These are phyloP conservation scores for Trichopria drosophilae DNA, from an alignment of 2,888 invertebrate genomes.

Conservation along the genomic window DNA sequence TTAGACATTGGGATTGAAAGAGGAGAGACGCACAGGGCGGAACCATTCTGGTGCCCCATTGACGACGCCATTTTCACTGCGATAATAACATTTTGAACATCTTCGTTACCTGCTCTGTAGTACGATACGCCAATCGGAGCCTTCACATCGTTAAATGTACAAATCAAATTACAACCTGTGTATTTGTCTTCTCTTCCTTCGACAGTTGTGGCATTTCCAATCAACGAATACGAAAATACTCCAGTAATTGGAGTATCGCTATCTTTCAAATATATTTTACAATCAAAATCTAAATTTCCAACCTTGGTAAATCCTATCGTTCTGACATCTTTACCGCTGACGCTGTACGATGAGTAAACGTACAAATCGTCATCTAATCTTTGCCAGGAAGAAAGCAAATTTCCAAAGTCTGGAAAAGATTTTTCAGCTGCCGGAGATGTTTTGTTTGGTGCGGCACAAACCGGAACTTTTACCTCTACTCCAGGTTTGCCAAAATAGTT, in stretches of 20 bases:
- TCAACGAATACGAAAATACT: constrained; percentile 41
- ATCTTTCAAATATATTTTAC: constrained; percentile 70
- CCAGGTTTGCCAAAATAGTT: constrained; percentile 80
- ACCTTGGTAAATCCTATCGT: constrained; percentile 68
- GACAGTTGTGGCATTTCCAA: constrained; percentile 52
- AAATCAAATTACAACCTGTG: constrained; percentile 63
- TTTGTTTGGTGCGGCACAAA: no score
- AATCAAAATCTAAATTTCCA: constrained; percentile 66
- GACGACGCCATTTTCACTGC: constrained; percentile 37
- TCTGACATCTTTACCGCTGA: constrained; percentile 62
- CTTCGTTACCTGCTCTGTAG: constrained; percentile 35
- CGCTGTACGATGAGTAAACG: constrained; percentile 70
- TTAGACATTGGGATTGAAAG: constrained; percentile 62
- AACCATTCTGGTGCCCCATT: constrained; percentile 56
- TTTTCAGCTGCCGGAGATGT: constrained; percentile 24
- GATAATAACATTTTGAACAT: constrained; percentile 31
- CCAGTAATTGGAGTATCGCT: constrained; percentile 64
- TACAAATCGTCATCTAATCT: constrained; percentile 67
- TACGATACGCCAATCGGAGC: constrained; percentile 51
- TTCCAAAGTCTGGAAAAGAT: constrained; percentile 59
- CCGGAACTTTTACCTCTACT: constrained; percentile 61
- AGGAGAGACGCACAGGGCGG: constrained; percentile 68
- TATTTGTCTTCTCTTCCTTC: constrained; percentile 58
- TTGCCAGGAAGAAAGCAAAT: constrained; percentile 68
- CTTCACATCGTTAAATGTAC: constrained; percentile 38